These are phyloP conservation scores for Axea sp. DNA, from an alignment of 2,888 invertebrate species.

Conservation along the genomic window DNA sequence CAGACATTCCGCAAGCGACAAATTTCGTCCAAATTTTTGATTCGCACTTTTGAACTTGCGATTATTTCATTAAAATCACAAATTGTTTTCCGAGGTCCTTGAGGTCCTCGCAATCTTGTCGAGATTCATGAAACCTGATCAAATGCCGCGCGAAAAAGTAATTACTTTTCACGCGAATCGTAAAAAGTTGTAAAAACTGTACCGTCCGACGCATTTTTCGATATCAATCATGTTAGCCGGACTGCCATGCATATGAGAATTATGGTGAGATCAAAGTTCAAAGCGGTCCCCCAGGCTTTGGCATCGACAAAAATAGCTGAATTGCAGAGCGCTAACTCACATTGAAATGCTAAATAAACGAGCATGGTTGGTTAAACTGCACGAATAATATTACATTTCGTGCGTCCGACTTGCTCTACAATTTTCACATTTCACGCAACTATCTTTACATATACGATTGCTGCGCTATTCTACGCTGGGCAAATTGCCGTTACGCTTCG, in stretches of 20 bases:
- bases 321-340: constrained; percentile 59
- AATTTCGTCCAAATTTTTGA: constrained; percentile 7
- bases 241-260: constrained; percentile 65
- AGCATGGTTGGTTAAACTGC: constrained; percentile 59
- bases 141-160: constrained; percentile 21
- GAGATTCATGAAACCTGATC: constrained; percentile 16
- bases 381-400: constrained; percentile 63
- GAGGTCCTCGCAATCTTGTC: constrained; percentile 9
- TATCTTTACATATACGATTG: constrained; percentile 59
- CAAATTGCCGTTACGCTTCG: constrained; percentile 44
- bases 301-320: constrained; percentile 59
- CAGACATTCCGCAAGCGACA: constrained; percentile 61
- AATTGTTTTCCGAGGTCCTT: constrained; percentile 10
- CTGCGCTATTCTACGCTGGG: constrained; percentile 22
- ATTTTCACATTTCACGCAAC: constrained; percentile 61
- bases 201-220: constrained; percentile 63
- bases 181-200: constrained; percentile 51
- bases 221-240: constrained; percentile 60
- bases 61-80: constrained; percentile 24
- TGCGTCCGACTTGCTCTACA: constrained; percentile 59
- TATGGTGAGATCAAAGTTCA: constrained; percentile 69
- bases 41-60: no score
- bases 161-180: constrained; percentile 43
- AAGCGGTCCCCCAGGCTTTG: constrained; percentile 65
- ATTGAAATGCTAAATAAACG: constrained; percentile 63